phyloP scores from a whole-genome alignment of 2,797 vertebrate genomes.

The Sebastes itinus region DNA sequence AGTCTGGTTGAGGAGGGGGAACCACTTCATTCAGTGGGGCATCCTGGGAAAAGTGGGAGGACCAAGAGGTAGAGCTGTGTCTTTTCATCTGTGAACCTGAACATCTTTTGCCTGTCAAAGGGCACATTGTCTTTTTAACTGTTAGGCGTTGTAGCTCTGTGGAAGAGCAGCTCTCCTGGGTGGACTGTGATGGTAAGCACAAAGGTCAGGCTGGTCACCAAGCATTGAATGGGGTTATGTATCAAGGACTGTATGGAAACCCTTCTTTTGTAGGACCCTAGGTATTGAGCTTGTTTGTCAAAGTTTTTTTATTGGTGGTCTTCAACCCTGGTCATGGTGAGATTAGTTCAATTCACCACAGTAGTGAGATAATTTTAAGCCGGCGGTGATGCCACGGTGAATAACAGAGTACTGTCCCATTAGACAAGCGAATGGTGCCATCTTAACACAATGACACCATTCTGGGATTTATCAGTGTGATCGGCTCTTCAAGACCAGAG shows the following conservation, averaged over 20 bases:
- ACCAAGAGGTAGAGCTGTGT: conserved; percentile 48
- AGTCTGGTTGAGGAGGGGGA: conserved; percentile 44
- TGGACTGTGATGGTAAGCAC: conserved; percentile 84
- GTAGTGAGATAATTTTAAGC: conserved; percentile 19
- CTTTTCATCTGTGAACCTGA: conserved; percentile 68
- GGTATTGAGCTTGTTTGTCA: conserved; percentile 34
- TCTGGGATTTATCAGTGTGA: conserved; percentile 21
- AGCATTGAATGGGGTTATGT: conserved; percentile 46
- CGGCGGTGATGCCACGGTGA: conserved; percentile 24
- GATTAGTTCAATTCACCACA: conserved; percentile 36
- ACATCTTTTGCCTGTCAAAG: conserved; percentile 76
- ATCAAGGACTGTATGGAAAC: conserved; percentile 26
- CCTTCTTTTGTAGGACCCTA: conserved; percentile 41
- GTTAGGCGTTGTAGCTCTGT: conserved; percentile 81
- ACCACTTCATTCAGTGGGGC: conserved; percentile 37
- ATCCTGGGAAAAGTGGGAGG: conserved; percentile 44
- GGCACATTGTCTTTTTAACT: conserved; percentile 80
- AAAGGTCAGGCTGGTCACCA: conserved; percentile 75
- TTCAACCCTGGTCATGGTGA: conserved; percentile 79
- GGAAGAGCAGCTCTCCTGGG: conserved; percentile 79
- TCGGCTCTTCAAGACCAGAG: conserved; percentile 79
- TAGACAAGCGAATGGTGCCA: conserved; percentile 34
- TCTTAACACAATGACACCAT: conserved; percentile 20
- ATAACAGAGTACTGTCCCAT: conserved; percentile 21
- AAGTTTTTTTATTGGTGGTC: conserved; percentile 62